Evolutionary conservation across 1,140 invertebrate genomes (phyloP).

Genomic region (Protaetia brevitarsis): DNA sequence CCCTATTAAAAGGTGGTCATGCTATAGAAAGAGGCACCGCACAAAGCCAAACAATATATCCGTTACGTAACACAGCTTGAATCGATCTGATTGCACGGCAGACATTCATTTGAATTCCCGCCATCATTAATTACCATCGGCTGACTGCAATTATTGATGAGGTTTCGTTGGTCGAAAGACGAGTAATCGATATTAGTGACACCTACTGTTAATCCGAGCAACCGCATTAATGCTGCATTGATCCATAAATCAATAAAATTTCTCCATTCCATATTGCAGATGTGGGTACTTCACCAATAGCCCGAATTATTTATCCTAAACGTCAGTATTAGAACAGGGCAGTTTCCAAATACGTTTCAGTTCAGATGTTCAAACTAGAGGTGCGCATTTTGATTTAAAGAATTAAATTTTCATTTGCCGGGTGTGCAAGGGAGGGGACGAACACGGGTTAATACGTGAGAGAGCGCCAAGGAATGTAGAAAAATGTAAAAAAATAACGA

Average conservation of each 20-base stretch:
- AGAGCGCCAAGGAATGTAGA: too few relatives aligned
- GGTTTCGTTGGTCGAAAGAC: neutral
- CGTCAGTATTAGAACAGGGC: neutral
- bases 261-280: neutral
- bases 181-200: conserved; percentile 10
- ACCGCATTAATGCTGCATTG: neutral
- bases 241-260: conserved; percentile 10
- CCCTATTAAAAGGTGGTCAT: too few relatives aligned
- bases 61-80: neutral
- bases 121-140: neutral
- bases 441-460: too few relatives aligned
- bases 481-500: too few relatives aligned
- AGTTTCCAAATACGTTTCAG: too few relatives aligned
- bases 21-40: too few relatives aligned
- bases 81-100: conserved; percentile 2
- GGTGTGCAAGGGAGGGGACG: too few relatives aligned
- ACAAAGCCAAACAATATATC: too few relatives aligned
- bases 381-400: too few relatives aligned
- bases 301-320: neutral
- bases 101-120: neutral
- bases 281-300: neutral
- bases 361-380: too few relatives aligned
- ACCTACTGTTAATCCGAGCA: conserved; percentile 2
- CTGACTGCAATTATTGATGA: conserved; percentile 17
- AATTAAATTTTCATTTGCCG: too few relatives aligned